Evolutionary conservation across 2,797 vertebrate genomes (phyloP), one percentile per base, ranked within the genome.

Genomic region (Sternarchorhynchus goeldii): DNA sequence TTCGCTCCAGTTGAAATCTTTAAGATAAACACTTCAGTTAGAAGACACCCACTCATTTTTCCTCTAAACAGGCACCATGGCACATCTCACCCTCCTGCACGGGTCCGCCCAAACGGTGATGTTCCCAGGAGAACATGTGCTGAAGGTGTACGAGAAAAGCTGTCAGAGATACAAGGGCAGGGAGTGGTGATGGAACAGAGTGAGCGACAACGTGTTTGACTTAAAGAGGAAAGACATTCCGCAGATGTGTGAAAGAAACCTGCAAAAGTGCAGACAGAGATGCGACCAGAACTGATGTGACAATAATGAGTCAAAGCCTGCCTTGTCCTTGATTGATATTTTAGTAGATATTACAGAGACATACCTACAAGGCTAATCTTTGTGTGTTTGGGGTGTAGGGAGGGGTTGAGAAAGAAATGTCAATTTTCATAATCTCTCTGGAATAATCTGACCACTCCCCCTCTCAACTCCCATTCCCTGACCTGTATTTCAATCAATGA

Each of bases 291-390:
- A 6, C 6, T 53, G 17, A 39, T 45, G 39, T 39, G 55, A 77
- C 66, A 50, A 74, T 57, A 31, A 65, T 67, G 18, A 21, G 34
- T 4, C 32, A 34, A 2, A 12, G 6, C 12, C n/a, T 57, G 34
- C 1, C 66, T 36, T 74, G 59, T 71, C 29, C 16, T 60, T 78
- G 4, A 77, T 45, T 45, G 7, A 53, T 63, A 8, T 6, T 70
- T 69, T 59, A 17, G 16, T 31, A 58, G 2, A 32, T 70, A 73
- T 41, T 25, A 72, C 60, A 75, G 20, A 64, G 67, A n/a, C 64
- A 79, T 66, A 78, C 31, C 60, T 79, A 76, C 76, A 18, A 72
- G 53, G 21, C 65, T 36, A 45, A 66, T 74, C 10, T 6, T 6
- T 73, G 60, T 73, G 34, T 21, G 58, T 75, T 55, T 21, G 29